Evolutionary conservation across 2,797 vertebrate genomes (phyloP).

Genomic region (Pseudochromis fuscus): DNA sequence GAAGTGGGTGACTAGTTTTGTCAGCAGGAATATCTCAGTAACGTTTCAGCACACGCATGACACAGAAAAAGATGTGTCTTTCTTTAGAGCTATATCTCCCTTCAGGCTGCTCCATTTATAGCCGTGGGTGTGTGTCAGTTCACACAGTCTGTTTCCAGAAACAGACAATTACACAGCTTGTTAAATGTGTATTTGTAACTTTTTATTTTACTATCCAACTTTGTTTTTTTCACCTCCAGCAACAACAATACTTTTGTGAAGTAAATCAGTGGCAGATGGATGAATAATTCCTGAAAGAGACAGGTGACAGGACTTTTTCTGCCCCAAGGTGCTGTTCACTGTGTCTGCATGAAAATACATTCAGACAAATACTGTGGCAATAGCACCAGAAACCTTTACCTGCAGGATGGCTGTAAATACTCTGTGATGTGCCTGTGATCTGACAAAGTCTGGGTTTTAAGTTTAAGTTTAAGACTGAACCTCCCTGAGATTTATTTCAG

Average conservation of each 20-base stretch:
- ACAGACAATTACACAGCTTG: constrained; percentile 13
- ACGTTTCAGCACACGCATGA: constrained; percentile 35
- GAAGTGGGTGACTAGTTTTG: constrained; percentile 37
- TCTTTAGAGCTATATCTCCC: constrained; percentile 37
- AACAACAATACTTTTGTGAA: not conserved
- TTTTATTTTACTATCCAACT: too few species aligned
- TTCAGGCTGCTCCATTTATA: constrained; percentile 46
- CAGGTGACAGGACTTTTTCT: not conserved
- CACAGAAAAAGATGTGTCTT: constrained; percentile 38
- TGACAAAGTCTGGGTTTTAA: constrained; percentile 2
- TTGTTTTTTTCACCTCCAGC: not conserved
- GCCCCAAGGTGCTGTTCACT: not conserved
- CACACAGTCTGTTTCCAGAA: constrained; percentile 28
- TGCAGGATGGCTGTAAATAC: constrained; percentile 8
- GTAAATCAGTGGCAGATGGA: not conserved
- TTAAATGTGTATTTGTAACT: constrained; percentile 15
- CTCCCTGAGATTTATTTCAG: constrained; percentile 1
- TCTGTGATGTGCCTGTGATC: constrained; percentile 13
- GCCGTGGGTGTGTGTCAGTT: constrained; percentile 40
- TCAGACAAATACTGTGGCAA: not conserved
- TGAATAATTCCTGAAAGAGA: not conserved
- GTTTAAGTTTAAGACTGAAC: constrained; percentile 15
- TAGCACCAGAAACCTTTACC: not conserved
- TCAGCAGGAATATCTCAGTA: constrained; percentile 16
- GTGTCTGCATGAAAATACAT: constrained; percentile 4